Evolutionary conservation across 2,888 invertebrate species (phyloP).

Genomic region (Phyllotreta cruciferae): DNA sequence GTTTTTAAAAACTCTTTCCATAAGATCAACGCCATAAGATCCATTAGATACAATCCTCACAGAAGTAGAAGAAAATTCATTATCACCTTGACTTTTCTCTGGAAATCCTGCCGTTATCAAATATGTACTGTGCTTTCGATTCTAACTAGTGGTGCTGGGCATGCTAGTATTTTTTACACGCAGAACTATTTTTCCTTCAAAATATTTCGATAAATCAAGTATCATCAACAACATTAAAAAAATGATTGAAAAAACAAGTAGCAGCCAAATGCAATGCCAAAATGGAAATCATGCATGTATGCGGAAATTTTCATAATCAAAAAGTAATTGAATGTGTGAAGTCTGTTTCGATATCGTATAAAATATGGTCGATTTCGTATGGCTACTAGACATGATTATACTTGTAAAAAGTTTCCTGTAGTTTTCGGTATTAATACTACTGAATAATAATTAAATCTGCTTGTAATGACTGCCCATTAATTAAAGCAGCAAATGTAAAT

Average conservation of each 20-base stretch:
- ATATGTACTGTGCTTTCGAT: constrained; percentile 57
- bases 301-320: constrained; percentile 51
- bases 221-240: constrained; percentile 44
- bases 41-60: no score
- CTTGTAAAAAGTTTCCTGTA: no score
- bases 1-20: no score
- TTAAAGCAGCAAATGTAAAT: no score
- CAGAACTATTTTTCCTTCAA: constrained; percentile 41
- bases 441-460: no score
- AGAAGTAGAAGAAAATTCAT: constrained; percentile 4
- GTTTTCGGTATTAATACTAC: no score
- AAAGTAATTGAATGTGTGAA: no score
- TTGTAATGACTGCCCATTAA: no score
- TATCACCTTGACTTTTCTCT: constrained; percentile 36
- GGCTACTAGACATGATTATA: no score
- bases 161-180: constrained; percentile 49
- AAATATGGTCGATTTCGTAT: no score
- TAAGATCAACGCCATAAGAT: no score
- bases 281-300: constrained; percentile 59
- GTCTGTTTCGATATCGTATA: no score
- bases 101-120: constrained; percentile 47
- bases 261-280: constrained; percentile 62
- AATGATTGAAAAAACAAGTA: constrained; percentile 54
- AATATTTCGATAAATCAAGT: constrained; percentile 38
- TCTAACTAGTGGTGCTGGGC: constrained; percentile 60